Evolutionary conservation across 2,888 invertebrate species (phyloP), one percentile per base, ranked within the genome.

Genomic region (Zeuzera pyrina): DNA sequence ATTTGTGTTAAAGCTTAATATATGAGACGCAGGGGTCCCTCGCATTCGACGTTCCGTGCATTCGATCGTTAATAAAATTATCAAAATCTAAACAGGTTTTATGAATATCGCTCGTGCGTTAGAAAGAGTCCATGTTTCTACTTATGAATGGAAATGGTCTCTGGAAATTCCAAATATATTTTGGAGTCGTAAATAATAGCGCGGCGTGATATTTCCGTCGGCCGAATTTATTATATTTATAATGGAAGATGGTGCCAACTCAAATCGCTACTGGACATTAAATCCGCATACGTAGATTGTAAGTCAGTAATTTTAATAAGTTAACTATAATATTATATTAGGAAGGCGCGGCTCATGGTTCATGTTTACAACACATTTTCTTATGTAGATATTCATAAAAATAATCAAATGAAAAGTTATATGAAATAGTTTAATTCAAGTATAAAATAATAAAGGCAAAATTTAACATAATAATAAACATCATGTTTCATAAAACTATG

Each of bases 1-100:
- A 83, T 79, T 83, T 81, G 83, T 83, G 81, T 77, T 81, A 81
- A 83, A 74, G 76, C 79, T 43, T 83, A 81, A 83, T 79, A 83
- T 83, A 83, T 79, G 81, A 70, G 70, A 70, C 61, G 74, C 71
- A 65, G 63, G 72, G 69, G 64, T 63, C 66, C 56, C 73, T 72
- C 67, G 66, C 63, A 61, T 58, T 63, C 66, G 60, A 59, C 58
- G 72, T 64, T 67, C 69, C 74, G 58, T 72, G 67, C 70, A 68
- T 74, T 70, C 63, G 77, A 68, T 74, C 77, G 76, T 81, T 81
- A 81, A 79, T 83, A 83, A 83, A 83, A 83, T 83, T 78, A 83
- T 83, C 81, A 83, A 83, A 79, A 78, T 74, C 77, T 67, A 79
- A 83, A 81, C 81, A 64, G 79, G 83, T 83, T 83, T 73, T 71